phyloP scores from a whole-genome alignment of 2,888 invertebrate genomes.

The Agrenia bidenticulata region DNA sequence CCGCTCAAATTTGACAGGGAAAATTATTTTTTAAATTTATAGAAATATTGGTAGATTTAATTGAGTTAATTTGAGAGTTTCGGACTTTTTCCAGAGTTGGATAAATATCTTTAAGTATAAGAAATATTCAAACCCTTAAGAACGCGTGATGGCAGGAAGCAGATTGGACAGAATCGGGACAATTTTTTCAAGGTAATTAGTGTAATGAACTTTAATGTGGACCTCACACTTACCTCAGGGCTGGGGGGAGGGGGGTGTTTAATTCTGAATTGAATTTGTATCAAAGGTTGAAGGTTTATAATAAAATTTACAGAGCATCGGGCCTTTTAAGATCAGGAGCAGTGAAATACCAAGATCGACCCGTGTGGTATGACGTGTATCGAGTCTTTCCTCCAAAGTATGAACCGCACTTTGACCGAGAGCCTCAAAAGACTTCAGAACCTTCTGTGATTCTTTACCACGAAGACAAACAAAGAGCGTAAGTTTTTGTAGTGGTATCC shows the following conservation, averaged over 20 bases:
- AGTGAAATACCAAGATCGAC: conserved; percentile 76
- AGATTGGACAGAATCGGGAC: conserved; percentile 50
- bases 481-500: no score
- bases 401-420: conserved; percentile 75
- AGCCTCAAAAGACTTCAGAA: conserved; percentile 61
- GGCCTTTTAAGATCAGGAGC: conserved; percentile 79
- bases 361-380: conserved; percentile 91
- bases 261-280: no score
- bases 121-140: no score
- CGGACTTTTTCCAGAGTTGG: no score
- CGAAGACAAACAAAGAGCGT: conserved; percentile 84
- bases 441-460: conserved; percentile 74
- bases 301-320: conserved; percentile 64
- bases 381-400: conserved; percentile 83
- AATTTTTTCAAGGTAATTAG: conserved; percentile 52
- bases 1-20: no score
- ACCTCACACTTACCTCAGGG: no score
- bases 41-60: no score
- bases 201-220: no score
- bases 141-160: conserved; percentile 48
- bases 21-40: no score
- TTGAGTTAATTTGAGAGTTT: no score
- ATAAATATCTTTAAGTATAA: no score
- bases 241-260: no score
- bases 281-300: conserved; percentile 16